Evolutionary conservation across 2,888 invertebrate genomes (phyloP).

Genomic region (Leptogaster cylindrica): DNA sequence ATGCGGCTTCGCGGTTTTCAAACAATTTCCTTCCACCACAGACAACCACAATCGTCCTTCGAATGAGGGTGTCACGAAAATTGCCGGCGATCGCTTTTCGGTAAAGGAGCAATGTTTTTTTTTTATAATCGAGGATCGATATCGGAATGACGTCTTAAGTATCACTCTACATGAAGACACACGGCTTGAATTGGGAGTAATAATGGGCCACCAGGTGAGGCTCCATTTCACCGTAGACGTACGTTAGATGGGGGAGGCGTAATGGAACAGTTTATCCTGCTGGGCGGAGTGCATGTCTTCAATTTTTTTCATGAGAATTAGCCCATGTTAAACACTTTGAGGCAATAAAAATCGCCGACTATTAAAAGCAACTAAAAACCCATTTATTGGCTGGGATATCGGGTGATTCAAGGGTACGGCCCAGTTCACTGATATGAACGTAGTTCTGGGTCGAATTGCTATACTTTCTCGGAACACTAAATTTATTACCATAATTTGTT

Average conservation of each 20-base stretch:
- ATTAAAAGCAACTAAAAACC: background rate
- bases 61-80: constrained; percentile 12
- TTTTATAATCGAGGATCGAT: constrained; percentile 16
- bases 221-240: background rate
- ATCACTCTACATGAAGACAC: background rate
- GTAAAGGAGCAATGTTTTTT: too few species aligned
- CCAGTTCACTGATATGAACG: constrained; percentile 1
- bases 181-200: background rate
- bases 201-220: constrained; percentile 7
- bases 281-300: constrained; percentile 19
- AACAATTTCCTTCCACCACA: background rate
- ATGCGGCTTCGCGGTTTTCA: background rate
- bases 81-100: constrained; percentile 20
- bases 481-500: constrained; percentile 18
- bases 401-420: constrained; percentile 2
- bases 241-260: constrained; percentile 3
- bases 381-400: background rate
- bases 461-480: background rate
- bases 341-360: too few species aligned
- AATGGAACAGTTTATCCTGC: background rate
- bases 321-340: background rate
- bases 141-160: background rate
- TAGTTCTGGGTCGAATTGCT: constrained; percentile 6
- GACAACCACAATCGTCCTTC: background rate
- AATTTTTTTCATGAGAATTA: background rate